These are phyloP conservation scores for Pandemis heparana DNA, from an alignment of 2,888 invertebrate species.

Conservation along the genomic window DNA sequence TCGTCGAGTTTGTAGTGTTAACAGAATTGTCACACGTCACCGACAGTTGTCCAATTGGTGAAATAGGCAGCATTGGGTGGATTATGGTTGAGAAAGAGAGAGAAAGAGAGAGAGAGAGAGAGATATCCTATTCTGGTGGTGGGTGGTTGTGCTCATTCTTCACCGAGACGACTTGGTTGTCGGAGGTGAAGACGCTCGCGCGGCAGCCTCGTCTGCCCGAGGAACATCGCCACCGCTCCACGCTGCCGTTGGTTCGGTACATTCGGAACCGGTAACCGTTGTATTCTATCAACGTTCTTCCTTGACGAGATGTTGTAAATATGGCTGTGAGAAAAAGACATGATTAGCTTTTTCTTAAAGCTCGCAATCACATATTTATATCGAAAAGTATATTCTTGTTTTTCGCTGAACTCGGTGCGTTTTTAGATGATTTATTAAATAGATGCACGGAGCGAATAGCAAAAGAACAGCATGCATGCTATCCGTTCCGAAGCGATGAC, in stretches of 20 bases:
- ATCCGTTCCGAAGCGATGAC: no score
- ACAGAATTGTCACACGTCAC: no score
- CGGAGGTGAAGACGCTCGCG: conserved; percentile 55
- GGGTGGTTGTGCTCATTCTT: conserved; percentile 53
- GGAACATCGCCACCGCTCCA: conserved; percentile 8
- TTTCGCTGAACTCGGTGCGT: no score
- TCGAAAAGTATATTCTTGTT: background rate
- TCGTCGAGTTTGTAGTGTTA: no score
- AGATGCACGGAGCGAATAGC: no score
- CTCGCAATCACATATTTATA: background rate
- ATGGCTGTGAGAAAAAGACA: conserved; percentile 20
- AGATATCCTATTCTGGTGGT: conserved; percentile 7
- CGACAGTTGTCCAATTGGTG: no score
- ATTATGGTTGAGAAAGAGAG: no score
- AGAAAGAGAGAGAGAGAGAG: no score
- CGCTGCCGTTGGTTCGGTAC: background rate
- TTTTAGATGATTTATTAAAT: no score
- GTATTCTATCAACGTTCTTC: conserved; percentile 10
- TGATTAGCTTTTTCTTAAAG: background rate
- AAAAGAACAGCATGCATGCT: no score
- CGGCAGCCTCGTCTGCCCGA: conserved; percentile 53
- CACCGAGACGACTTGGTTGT: conserved; percentile 47
- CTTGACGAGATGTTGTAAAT: conserved; percentile 8
- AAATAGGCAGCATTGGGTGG: no score
- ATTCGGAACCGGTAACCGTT: background rate